Base-by-base conservation (phyloP, 2,888 invertebrate species). In the Cephus pulcher region DNA sequence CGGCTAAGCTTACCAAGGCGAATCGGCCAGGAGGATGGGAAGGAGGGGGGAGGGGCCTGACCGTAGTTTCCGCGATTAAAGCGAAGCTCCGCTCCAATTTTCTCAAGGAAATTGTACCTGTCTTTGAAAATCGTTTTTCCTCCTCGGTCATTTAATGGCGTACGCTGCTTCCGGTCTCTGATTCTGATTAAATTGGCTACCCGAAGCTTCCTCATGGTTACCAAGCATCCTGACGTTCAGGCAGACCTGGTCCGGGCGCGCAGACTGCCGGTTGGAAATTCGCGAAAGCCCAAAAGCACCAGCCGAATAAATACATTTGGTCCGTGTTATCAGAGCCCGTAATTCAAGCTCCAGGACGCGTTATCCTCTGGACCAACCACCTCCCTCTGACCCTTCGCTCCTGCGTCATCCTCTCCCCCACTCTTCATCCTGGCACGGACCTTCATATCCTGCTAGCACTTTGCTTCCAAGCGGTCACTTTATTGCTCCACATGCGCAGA, bases 271-370 rank as follows among this genome's bases (percentile, higher is more conserved):
- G 56, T 56, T 56, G 9, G 56, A 56, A 56, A 23, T 23, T 71
- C 71, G 32, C 0, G 32, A 71, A 71, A 71, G 71, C 76, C 56
- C 56, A 23, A 56, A 56, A 56, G 23, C 34, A 73, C 71, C 73
- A 82, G 80, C 81, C 78, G 78, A 78, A 83, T 86, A 86, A 88
- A 87, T 88, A 87, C 83, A 84, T 83, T 84, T 79, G 56, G 79
- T 82, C 79, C 74, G 84, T 82, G 84, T 86, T 86, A 89, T 88
- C 87, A 84, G 81, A 37, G 76, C 80, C 82, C 84, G 82, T 88
- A 88, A 89, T 81, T 89, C 89, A 87, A 82, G 75, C 75, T 75
- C 80, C 84, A 78, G 83, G 85, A 84, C 84, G 82, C 82, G 82
- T 83, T 82, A 86, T 86, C 85, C 86, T 82, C 81, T 23, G 56